A percentile compares a stretch with the other conserved stretches of the same genome.
Evolutionary conservation across 2,888 invertebrate genomes (phyloP).

Genomic region (Drosophila phalerata): DNA sequence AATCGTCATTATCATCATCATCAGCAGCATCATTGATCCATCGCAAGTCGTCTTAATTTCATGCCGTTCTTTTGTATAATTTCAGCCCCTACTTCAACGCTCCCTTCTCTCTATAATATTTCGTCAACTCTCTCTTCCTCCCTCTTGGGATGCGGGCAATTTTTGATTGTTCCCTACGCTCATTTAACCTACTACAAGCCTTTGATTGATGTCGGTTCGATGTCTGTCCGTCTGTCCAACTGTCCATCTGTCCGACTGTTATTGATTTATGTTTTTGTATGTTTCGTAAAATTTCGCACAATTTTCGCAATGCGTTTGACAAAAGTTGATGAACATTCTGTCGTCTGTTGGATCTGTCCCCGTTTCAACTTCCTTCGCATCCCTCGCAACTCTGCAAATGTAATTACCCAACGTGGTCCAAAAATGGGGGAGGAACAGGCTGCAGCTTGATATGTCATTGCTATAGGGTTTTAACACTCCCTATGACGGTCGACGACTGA

Average conservation of each 20-base stretch:
- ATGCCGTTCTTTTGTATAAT: constrained; percentile 65
- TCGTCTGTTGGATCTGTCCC: neutral
- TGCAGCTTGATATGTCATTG: constrained; percentile 30
- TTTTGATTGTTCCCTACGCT: constrained; percentile 50
- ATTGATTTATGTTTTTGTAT: constrained; percentile 74
- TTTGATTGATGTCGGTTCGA: constrained; percentile 72
- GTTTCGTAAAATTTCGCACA: constrained; percentile 67
- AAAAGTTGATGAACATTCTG: constrained; percentile 66
- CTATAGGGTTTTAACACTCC: constrained; percentile 30
- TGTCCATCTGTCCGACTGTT: constrained; percentile 30
- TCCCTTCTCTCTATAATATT: neutral
- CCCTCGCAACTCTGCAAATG: constrained; percentile 52
- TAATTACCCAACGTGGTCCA: constrained; percentile 65
- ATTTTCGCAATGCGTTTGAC: constrained; percentile 71
- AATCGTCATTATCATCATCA: constrained; percentile 23
- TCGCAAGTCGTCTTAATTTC: constrained; percentile 74
- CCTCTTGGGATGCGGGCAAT: constrained; percentile 60
- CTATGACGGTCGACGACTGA: constrained; percentile 32
- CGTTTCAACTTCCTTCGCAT: constrained; percentile 19
- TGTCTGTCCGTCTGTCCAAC: constrained; percentile 26
- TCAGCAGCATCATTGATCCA: constrained; percentile 67
- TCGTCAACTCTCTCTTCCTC: neutral
- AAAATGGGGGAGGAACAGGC: constrained; percentile 46
- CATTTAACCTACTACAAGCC: constrained; percentile 54
- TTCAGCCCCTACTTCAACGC: constrained; percentile 18